Base-by-base conservation (phyloP, 1,140 invertebrate species). In the Teleopsis dalmanni region DNA sequence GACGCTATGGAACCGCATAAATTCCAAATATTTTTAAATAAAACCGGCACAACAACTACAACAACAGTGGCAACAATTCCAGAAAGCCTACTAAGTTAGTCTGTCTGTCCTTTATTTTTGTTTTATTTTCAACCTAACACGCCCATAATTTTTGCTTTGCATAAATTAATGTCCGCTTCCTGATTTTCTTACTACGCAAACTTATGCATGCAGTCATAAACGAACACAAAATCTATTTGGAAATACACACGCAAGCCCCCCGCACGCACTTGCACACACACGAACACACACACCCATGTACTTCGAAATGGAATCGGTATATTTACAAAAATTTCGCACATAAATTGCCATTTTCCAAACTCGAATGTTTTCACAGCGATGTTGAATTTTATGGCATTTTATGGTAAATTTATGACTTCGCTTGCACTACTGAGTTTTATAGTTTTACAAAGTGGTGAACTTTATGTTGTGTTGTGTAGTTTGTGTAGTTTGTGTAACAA, bases 141-240 rank as follows among this genome's bases (percentile, higher is more conserved):
- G 44, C 44, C 22, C 62, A 65, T 65, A 65, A 65, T 65, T 65
- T 65, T 58, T 62, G 62, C 58, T 62, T 65, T 65, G 62, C 62
- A 65, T 65, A 65, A 65, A 65, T 65, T 62, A 65, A 65, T 65
- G 62, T 56, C 57, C 54, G 50, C 52, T 49, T 41, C 47, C 47
- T 41, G 47, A 48, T 48, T 48, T 40, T 22, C 27, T n/a, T n/a
- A n/a, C n/a, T n/a, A n/a, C n/a, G n/a, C n/a, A n/a, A n/a, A n/a
- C n/a, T n/a, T n/a, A n/a, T n/a, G n/a, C n/a, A n/a, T n/a, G n/a
- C n/a, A n/a, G n/a, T n/a, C n/a, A n/a, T n/a, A n/a, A n/a, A n/a
- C n/a, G n/a, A n/a, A n/a, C n/a, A n/a, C n/a, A n/a, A n/a, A n/a
- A n/a, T n/a, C n/a, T n/a, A n/a, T n/a, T n/a, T n/a, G n/a, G n/a